Percentiles rank a stretch among this genome's conserved stretches.
These are phyloP conservation scores for Xiphophorus couchianus DNA, from an alignment of 2,113 vertebrate species.

Conservation along the genomic window DNA sequence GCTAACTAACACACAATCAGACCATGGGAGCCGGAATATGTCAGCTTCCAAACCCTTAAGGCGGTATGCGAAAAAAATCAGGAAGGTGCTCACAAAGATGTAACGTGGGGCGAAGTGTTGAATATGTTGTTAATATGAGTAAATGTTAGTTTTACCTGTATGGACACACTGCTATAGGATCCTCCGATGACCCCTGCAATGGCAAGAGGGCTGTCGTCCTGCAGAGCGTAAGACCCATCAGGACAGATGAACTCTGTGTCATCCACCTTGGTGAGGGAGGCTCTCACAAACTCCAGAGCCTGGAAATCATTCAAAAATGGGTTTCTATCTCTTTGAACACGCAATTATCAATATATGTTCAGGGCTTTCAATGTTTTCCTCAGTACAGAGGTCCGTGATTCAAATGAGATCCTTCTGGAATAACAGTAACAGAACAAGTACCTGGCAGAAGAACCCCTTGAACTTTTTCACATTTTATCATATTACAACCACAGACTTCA, in stretches of 20 bases:
- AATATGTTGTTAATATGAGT: not conserved
- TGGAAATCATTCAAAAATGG: constrained; percentile 21
- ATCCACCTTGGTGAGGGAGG: constrained; percentile 97
- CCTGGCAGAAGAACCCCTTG: too few relatives aligned
- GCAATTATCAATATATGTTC: not conserved
- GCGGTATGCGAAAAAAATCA: not conserved
- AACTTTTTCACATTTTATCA: too few relatives aligned
- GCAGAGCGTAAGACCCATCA: constrained; percentile 94
- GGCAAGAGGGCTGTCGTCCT: constrained; percentile 92
- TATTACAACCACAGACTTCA: too few relatives aligned
- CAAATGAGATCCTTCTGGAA: too few relatives aligned
- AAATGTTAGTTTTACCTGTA: constrained; percentile 86
- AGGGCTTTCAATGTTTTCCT: not conserved
- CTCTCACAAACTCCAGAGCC: constrained; percentile 96
- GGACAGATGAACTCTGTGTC: constrained; percentile 99
- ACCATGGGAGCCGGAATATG: not conserved
- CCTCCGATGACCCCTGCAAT: constrained; percentile 96
- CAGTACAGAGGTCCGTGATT: too few relatives aligned
- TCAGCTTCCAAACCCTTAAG: not conserved
- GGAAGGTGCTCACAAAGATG: not conserved
- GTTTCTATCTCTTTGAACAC: not conserved
- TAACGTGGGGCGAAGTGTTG: not conserved
- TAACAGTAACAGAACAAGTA: too few relatives aligned
- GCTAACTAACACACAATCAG: not conserved
- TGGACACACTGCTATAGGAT: constrained; percentile 98